A percentile compares a stretch with the other conserved stretches of the same genome.
phyloP scores from a whole-genome alignment of 2,888 invertebrate species.

The Hyalella azteca region DNA sequence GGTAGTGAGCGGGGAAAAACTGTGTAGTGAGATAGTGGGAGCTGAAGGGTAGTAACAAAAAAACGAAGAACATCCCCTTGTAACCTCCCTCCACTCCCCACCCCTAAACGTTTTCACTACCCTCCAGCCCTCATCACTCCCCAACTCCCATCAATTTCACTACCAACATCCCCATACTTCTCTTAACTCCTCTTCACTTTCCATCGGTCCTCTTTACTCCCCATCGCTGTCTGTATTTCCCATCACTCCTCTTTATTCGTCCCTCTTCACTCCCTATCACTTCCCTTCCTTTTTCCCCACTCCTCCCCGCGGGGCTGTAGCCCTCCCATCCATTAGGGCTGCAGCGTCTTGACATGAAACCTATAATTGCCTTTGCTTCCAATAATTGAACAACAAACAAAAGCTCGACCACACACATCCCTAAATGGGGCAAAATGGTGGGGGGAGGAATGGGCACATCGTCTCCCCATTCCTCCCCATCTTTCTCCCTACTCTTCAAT shows the following conservation, averaged over 20 bases:
- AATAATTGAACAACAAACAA: conserved; percentile 26
- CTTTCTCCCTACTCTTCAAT: too few species aligned
- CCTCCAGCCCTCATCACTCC: not conserved
- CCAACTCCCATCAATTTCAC: not conserved
- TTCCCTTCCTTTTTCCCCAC: not conserved
- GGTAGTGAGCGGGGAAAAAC: not conserved
- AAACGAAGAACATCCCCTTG: too few species aligned
- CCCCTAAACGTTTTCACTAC: not conserved
- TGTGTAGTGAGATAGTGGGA: too few species aligned
- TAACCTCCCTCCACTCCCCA: not conserved
- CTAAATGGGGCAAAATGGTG: too few species aligned
- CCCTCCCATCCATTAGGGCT: not conserved
- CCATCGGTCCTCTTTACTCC: not conserved
- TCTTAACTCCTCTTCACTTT: not conserved
- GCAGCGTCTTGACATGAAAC: conserved; percentile 12
- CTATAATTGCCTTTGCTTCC: conserved; percentile 21
- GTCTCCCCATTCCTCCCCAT: too few species aligned
- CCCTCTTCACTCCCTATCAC: not conserved
- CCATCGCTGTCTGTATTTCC: not conserved
- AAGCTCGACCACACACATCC: not conserved
- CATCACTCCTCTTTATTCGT: not conserved
- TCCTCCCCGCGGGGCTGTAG: not conserved
- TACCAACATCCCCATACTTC: not conserved
- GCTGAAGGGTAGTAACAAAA: too few species aligned
- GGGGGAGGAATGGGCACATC: too few species aligned